These are phyloP conservation scores for Sturnus vulgaris DNA, from an alignment of 2,113 vertebrate species.

Conservation along the genomic window DNA sequence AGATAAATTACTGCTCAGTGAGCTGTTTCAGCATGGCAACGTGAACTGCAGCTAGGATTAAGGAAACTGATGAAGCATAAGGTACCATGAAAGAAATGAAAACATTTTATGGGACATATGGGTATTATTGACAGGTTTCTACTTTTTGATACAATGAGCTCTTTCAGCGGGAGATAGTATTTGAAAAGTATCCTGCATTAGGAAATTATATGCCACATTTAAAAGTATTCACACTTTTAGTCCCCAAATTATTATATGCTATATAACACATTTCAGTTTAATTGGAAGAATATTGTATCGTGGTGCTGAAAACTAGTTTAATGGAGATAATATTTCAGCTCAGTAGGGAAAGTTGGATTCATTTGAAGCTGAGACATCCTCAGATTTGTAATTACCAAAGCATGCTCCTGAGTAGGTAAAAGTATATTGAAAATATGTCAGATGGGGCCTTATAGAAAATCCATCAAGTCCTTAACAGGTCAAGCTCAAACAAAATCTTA, in stretches of 20 bases:
- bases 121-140: slow-evolving; percentile 59
- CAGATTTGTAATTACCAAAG: slow-evolving; percentile 20
- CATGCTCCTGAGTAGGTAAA: background rate
- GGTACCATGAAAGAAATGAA: slow-evolving; percentile 64
- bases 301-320: slow-evolving; percentile 24
- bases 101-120: slow-evolving; percentile 59
- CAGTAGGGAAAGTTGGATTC: background rate
- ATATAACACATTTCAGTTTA: background rate
- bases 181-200: slow-evolving; percentile 49
- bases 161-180: slow-evolving; percentile 25
- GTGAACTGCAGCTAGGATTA: slow-evolving; percentile 62
- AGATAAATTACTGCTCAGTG: slow-evolving; percentile 69
- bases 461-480: slow-evolving; percentile 20
- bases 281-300: background rate
- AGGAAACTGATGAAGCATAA: slow-evolving; percentile 57
- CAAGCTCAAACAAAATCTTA: slow-evolving; percentile 13
- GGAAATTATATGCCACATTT: slow-evolving; percentile 45
- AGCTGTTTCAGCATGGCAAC: slow-evolving; percentile 48
- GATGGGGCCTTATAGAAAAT: background rate
- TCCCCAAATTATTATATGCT: background rate
- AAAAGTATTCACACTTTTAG: background rate
- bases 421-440: background rate
- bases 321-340: slow-evolving; percentile 24
- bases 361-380: background rate
- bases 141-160: slow-evolving; percentile 47